A percentile compares a stretch with the other conserved stretches of the same genome.
phyloP scores from a whole-genome alignment of 2,797 vertebrate species.

The Hylomyscus alleni region DNA sequence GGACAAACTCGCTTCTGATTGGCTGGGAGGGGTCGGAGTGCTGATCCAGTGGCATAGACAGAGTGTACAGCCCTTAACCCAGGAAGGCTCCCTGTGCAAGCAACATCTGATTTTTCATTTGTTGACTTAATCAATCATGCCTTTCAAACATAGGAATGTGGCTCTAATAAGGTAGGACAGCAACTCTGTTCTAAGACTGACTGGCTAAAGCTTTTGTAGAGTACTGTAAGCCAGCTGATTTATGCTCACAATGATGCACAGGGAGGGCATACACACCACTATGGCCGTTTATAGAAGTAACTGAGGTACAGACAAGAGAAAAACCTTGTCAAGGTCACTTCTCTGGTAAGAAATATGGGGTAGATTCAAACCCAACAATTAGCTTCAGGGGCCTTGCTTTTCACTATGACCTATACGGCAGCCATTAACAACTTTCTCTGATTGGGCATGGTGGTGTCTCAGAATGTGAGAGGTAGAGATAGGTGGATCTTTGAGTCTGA shows the following conservation, averaged over 20 bases:
- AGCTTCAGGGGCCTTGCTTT: not conserved
- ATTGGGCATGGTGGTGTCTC: not conserved
- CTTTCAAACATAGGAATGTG: not conserved
- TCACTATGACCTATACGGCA: not conserved
- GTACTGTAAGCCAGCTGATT: not conserved
- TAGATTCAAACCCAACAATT: not conserved
- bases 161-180: not conserved
- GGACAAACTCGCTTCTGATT: not conserved
- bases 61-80: no score
- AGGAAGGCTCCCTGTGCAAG: not conserved
- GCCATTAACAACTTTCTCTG: not conserved
- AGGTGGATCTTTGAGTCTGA: not conserved
- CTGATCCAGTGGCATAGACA: not conserved
- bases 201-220: not conserved
- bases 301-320: not conserved
- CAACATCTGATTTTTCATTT: not conserved
- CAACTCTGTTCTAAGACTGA: not conserved
- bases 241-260: not conserved
- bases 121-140: not conserved
- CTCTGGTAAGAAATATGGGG: not conserved
- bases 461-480: not conserved
- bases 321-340: not conserved
- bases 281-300: not conserved
- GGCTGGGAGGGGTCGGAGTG: no score
- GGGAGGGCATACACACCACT: not conserved